Evolutionary conservation across 2,113 vertebrate genomes (phyloP).

Genomic region (Pachyramphus minor): DNA sequence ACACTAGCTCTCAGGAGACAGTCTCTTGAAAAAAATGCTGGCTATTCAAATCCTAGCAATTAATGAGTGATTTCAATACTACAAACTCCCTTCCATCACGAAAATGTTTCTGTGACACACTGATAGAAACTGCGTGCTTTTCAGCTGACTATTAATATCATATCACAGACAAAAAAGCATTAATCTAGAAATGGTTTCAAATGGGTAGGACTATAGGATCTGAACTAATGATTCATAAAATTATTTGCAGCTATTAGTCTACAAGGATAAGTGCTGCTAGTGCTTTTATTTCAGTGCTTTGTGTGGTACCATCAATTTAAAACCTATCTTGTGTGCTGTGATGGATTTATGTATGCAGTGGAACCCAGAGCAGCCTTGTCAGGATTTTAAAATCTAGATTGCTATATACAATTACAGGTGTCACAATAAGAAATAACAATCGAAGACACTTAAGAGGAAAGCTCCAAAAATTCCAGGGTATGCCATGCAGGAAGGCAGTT

Average conservation of each 20-base stretch:
- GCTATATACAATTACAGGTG: conserved; percentile 50
- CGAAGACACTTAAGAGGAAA: background rate
- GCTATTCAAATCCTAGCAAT: background rate
- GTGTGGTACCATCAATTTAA: conserved; percentile 67
- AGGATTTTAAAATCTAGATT: conserved; percentile 59
- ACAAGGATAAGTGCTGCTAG: conserved; percentile 57
- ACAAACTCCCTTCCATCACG: conserved; percentile 21
- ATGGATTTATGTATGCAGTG: conserved; percentile 45
- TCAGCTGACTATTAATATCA: conserved; percentile 26
- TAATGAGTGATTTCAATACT: conserved; percentile 9
- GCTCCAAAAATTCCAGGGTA: background rate
- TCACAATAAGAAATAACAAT: conserved; percentile 64
- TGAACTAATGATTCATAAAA: conserved; percentile 77
- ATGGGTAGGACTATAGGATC: conserved; percentile 52
- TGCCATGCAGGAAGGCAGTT: background rate
- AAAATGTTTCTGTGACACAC: background rate
- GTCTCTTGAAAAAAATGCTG: background rate
- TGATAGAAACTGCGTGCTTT: background rate
- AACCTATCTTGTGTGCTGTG: conserved; percentile 4
- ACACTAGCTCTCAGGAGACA: background rate
- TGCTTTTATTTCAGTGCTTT: conserved; percentile 65
- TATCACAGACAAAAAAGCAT: conserved; percentile 56
- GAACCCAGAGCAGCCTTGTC: conserved; percentile 42
- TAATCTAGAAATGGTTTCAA: conserved; percentile 63
- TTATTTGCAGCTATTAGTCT: conserved; percentile 70